Evolutionary conservation across 2,797 vertebrate species (phyloP), one percentile per base, ranked within the genome.

Genomic region (Galago senegalensis): DNA sequence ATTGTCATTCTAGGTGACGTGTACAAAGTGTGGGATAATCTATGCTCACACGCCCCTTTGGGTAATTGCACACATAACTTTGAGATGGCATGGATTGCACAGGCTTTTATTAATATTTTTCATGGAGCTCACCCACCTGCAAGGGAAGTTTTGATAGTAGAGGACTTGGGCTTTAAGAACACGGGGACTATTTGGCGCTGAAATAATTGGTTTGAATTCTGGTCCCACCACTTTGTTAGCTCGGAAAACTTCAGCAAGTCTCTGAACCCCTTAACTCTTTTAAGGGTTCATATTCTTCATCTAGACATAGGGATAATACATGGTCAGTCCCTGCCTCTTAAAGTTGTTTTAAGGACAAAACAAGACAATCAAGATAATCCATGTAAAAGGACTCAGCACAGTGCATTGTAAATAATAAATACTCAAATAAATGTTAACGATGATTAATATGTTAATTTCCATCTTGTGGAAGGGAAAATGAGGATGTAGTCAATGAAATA

Each of bases 381-480:
- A 5, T 7, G 8, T 27, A 27, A 87, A 93, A 87, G 37, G 18
- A 53, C 37, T 43, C 76, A 87, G 58, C 23, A 34, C 9, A 58
- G 75, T 34, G 58, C 21, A 23, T 37, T 73, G 7, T 92, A 80
- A 91, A 79, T 89, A 88, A 95, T 43, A 40, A 67, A 79, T 70
- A 73, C 2, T 61, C 72, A 87, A 31, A 27, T 93, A 87, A 89
- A 87, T 46, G 40, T 58, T 80, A 94, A n/a, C 0, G 12, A 34
- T 82, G 49, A 87, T 49, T 80, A 80, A 67, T 61, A 43, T n/a
- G 37, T 14, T 93, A n/a, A 89, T 85, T 91, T 77, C 23, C 11
- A 29, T 49, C 61, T 70, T 83, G 20, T 25, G 8, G 67, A 77
- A 94, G 84, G 56, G 81, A 85, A 94, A 87, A 76, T 75, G 63